Evolutionary conservation across 2,113 vertebrate species (phyloP).

Genomic region (Odocoileus virginianus): DNA sequence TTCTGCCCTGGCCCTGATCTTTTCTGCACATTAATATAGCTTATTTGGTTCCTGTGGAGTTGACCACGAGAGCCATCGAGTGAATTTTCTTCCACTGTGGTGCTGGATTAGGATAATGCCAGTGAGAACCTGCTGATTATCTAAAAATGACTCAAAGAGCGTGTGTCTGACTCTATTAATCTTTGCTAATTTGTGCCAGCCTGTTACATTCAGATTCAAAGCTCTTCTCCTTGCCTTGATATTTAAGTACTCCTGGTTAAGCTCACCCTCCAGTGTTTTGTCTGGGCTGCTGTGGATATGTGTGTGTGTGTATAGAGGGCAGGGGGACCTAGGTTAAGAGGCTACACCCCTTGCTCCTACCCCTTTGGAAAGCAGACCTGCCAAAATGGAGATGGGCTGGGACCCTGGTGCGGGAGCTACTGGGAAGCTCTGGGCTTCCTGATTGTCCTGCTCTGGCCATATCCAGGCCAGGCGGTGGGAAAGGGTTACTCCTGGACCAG

Average conservation of each 20-base stretch:
- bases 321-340: neutral
- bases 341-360: neutral
- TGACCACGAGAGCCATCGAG: slow-evolving; percentile 18
- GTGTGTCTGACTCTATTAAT: slow-evolving; percentile 31
- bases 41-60: slow-evolving; percentile 49
- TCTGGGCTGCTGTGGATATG: neutral
- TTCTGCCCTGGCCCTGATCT: neutral
- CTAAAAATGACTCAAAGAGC: slow-evolving; percentile 40
- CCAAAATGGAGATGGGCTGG: neutral
- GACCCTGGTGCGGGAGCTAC: neutral
- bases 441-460: neutral
- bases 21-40: slow-evolving; percentile 44
- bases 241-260: slow-evolving; percentile 43
- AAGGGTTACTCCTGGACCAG: neutral
- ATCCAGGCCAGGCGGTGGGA: neutral
- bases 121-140: slow-evolving; percentile 56
- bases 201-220: neutral
- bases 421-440: neutral
- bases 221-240: slow-evolving; percentile 33
- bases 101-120: slow-evolving; percentile 10
- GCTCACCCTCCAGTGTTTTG: neutral
- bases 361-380: neutral
- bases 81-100: slow-evolving; percentile 47
- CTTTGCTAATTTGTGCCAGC: slow-evolving; percentile 2
- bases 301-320: neutral